Base-by-base conservation (phyloP, 2,113 vertebrate species). In the Tautogolabrus adspersus region DNA sequence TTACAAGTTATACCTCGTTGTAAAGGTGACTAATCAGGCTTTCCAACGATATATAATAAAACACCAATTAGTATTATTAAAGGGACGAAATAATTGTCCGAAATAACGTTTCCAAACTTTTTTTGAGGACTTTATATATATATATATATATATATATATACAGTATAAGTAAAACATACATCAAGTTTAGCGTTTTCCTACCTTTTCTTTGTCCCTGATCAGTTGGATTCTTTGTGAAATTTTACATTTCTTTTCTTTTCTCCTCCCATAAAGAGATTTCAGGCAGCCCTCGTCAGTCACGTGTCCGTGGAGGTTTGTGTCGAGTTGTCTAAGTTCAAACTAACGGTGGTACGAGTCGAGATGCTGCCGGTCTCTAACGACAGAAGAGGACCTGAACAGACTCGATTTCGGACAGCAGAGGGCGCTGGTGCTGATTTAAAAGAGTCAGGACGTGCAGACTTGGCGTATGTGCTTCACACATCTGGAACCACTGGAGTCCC, bases 401-500 rank as follows among this genome's bases (percentile, higher is more conserved):
- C 23, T 8, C 5, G 6, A 61, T 26, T 15, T 0, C 42, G 15
- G 66, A 42, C n/a, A 46, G 55, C 22, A 23, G 54, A 19, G 13
- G 77, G 55, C 9, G 46, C 52, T 7, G 57, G 60, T 65, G 79
- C 80, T n/a, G 34, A 18, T 52, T 8, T 82, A 72, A 88, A 91
- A 0, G 0, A 83, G 54, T 69, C 60, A 19, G 77, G 72, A 6
- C 77, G 75, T 55, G 19, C 19, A 19, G 91, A 90, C 54, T 65
- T 97, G 82, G 97, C 97, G 0, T 99, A 99, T 22, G 76, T 97
- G 80, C 92, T 99, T 3, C 97, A 97, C 82, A 99, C 98, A 8
- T 99, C 98, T 34, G 98, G 98, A 88, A 99, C 98, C 6, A 99
- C 98, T 0, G 97, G 98, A 10, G 71, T 75, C 6, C 98, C 98